Evolutionary conservation across 2,888 invertebrate genomes (phyloP), one percentile per base, ranked within the genome.

Genomic region (Pseudococcus longispinus): DNA sequence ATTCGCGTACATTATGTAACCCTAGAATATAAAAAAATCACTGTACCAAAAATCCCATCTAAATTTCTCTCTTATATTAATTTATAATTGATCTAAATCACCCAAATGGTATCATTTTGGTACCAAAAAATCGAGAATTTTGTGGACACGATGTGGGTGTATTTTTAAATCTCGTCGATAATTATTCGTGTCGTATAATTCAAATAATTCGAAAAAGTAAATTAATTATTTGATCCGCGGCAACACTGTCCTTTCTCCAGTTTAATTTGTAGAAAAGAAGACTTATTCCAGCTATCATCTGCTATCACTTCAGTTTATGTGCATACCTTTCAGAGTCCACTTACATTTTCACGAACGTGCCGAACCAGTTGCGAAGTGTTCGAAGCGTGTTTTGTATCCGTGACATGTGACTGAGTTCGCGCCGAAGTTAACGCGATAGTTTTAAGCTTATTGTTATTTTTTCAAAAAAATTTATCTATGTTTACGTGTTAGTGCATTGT

Each of bases 191-290:
- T 42, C 1, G 20, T n/a, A 37, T 18, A 42, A 42, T 42, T 80
- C 20, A 29, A 20, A 42, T 29, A 42, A 42, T 20, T 42, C 20
- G 77, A 80, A 42, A 42, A 80, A 42, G 15, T 80, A 70, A 42
- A 42, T 15, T 8, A 20, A 51, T 20, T 13, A 46, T 83, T 51
- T 83, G 9, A 23, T 18, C n/a, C 15, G 26, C 15, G 83, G 83
- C 83, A 83, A 83, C 83, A 83, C 83, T 83, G 83, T 32, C 83
- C 46, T 83, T 83, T 83, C 83, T 83, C 83, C 83, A 83, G 83
- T 83, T 51, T 83, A 83, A 83, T 83, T 83, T 83, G 55, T 83
- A 55, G 83, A 83, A 83, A 51, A 83, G 51, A 83, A 83, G 55
- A 51, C 83, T 55, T 55, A 83, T 55, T 83, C 83, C 83, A 83